Evolutionary conservation across 2,888 invertebrate genomes (phyloP).

Genomic region (Plemyria rubiginata): DNA sequence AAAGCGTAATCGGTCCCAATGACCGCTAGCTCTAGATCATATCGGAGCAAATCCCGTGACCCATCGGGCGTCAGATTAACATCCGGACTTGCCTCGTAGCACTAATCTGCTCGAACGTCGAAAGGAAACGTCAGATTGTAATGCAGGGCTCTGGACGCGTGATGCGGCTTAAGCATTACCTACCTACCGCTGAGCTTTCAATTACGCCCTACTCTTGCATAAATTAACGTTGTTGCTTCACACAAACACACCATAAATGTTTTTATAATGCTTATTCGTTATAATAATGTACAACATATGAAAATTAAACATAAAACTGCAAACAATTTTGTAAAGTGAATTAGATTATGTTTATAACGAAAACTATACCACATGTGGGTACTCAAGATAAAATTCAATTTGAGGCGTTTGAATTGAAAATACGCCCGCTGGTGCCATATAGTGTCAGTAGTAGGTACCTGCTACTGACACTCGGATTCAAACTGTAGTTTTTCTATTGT

Average conservation of each 20-base stretch:
- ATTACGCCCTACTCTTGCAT: conserved; percentile 42
- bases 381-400: too few species aligned
- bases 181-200: conserved; percentile 66
- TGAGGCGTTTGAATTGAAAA: too few species aligned
- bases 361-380: too few species aligned
- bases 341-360: too few species aligned
- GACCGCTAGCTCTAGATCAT: conserved; percentile 76
- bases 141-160: conserved; percentile 72
- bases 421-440: too few species aligned
- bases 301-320: too few species aligned
- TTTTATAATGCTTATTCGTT: background rate
- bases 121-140: conserved; percentile 85
- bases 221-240: conserved; percentile 31
- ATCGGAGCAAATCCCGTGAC: conserved; percentile 78
- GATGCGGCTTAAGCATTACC: conserved; percentile 74
- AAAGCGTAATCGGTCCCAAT: conserved; percentile 47
- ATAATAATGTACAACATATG: too few species aligned
- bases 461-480: too few species aligned
- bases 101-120: conserved; percentile 84
- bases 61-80: conserved; percentile 81
- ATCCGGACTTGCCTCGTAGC: conserved; percentile 78
- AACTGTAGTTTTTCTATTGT: too few species aligned
- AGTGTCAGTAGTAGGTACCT: too few species aligned
- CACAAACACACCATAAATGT: conserved; percentile 8
- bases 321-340: too few species aligned